A percentile compares a stretch with the other conserved stretches of the same genome.
These are phyloP conservation scores for Asarcornis scutulata DNA, from an alignment of 2,113 vertebrate species.

Conservation along the genomic window DNA sequence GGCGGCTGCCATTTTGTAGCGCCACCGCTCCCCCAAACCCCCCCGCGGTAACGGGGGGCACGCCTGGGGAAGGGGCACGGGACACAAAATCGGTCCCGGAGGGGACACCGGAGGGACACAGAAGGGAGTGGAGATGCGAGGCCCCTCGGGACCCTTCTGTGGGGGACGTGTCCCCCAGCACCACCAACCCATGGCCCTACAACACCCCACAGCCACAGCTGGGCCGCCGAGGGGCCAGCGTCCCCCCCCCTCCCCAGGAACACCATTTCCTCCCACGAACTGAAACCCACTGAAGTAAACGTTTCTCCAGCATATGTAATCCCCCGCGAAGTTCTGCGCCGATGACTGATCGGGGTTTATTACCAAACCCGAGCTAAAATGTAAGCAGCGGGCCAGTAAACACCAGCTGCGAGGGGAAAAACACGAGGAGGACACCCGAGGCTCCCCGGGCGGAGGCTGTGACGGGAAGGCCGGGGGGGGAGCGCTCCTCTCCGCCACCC, in stretches of 20 bases:
- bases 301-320: background rate
- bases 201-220: background rate
- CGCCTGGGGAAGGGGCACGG: background rate
- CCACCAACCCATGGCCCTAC: too few species aligned
- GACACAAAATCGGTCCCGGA: background rate
- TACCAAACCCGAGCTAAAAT: background rate
- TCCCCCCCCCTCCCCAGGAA: too few species aligned
- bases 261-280: background rate
- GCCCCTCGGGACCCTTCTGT: background rate
- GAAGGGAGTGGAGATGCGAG: background rate
- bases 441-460: background rate
- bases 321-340: rapidly evolving
- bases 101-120: background rate
- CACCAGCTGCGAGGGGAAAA: background rate
- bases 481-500: too few species aligned
- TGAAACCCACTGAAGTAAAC: background rate
- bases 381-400: background rate
- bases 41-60: background rate
- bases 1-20: slow-evolving; percentile 39
- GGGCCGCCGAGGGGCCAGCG: too few species aligned
- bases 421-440: background rate
- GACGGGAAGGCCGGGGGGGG: background rate
- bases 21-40: background rate
- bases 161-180: too few species aligned
- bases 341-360: rapidly evolving